A percentile compares a stretch with the other conserved stretches of the same genome.
Conservation (phyloP, 2,797 vertebrate species). For the Onychomys torridus region DNA sequence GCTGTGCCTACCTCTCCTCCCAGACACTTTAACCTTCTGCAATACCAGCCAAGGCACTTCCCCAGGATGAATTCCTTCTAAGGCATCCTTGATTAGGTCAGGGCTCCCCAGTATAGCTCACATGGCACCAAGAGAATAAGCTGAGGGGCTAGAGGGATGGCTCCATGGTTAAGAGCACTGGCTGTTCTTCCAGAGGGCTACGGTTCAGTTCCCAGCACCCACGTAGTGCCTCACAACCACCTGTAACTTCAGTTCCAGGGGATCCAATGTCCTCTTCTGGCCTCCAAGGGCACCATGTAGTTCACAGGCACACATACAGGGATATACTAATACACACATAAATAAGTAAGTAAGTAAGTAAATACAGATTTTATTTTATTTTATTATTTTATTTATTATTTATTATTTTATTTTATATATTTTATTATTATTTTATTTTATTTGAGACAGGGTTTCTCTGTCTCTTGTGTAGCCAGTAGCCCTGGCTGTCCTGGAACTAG, state of each 20-base stretch:
- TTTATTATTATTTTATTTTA: too few relatives aligned
- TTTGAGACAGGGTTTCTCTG: not conserved
- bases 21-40: not conserved
- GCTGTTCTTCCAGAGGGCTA: not conserved
- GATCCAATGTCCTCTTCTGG: not conserved
- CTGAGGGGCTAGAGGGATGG: not conserved
- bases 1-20: not conserved
- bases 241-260: not conserved
- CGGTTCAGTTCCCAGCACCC: not conserved
- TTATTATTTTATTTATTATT: not conserved
- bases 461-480: not conserved
- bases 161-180: not conserved
- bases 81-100: not conserved
- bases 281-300: not conserved
- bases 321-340: not conserved
- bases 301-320: not conserved
- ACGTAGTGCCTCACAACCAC: not conserved
- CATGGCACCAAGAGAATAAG: not conserved
- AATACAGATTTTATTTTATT: not conserved
- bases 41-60: not conserved
- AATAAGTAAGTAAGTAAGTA: not conserved
- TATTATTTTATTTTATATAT: not conserved
- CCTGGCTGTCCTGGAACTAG: not conserved
- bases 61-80: not conserved
- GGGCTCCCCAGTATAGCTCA: not conserved